phyloP scores from a whole-genome alignment of 2,113 vertebrate species.

The Circaetus gallicus region DNA sequence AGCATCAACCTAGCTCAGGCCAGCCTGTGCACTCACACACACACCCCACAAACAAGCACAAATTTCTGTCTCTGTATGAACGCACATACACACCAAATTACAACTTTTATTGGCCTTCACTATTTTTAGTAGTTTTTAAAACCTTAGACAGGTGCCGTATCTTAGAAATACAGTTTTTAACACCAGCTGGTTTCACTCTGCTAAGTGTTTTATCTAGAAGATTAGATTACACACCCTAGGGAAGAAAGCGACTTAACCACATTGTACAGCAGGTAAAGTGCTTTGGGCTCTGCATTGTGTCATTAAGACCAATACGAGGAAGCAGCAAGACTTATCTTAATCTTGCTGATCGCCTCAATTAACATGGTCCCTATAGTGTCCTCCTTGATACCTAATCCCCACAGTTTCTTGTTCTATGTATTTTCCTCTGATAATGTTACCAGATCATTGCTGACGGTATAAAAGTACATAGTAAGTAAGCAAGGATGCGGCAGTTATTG shows the following conservation, averaged over 20 bases:
- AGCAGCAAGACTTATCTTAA: conserved; percentile 47
- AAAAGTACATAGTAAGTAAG: not conserved
- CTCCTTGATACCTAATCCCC: conserved; percentile 21
- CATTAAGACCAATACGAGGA: conserved; percentile 23
- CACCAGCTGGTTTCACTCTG: conserved; percentile 37
- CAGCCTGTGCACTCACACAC: not conserved
- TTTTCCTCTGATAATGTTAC: conserved; percentile 31
- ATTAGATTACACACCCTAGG: conserved; percentile 47
- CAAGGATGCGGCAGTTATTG: not conserved
- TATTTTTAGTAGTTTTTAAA: conserved; percentile 27
- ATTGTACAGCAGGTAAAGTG: conserved; percentile 49
- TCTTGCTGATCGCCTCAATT: conserved; percentile 57
- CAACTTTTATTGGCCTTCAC: not conserved
- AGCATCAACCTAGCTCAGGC: not conserved
- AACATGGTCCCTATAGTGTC: not conserved
- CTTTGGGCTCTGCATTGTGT: conserved; percentile 35
- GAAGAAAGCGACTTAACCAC: conserved; percentile 13
- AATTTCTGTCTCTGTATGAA: not conserved
- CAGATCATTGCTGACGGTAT: conserved; percentile 21
- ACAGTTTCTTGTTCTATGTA: conserved; percentile 13
- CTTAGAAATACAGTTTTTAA: conserved; percentile 29
- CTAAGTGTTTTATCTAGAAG: conserved; percentile 44
- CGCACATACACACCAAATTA: not conserved
- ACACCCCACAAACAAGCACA: too few relatives aligned
- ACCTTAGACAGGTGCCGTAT: not conserved